A percentile compares a stretch with the other conserved stretches of the same genome.
phyloP scores from a whole-genome alignment of 1,140 invertebrate genomes.

The Drosophila sulfurigaster region DNA sequence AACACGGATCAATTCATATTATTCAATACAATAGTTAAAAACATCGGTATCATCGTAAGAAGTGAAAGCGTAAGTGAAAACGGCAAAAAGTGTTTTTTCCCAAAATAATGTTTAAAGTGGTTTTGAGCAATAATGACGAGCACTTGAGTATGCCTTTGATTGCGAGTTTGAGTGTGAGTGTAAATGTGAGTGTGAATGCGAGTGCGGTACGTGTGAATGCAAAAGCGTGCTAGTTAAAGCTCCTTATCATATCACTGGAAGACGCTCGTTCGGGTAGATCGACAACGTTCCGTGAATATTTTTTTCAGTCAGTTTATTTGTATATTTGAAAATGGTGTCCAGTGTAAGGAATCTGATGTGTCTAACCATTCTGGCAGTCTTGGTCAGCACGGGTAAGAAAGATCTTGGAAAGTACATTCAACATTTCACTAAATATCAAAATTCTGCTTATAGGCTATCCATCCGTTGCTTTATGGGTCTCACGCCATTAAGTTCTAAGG shows the following conservation, averaged over 20 bases:
- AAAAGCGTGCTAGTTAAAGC: too few species aligned
- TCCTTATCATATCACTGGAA: too few species aligned
- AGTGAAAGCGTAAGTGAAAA: slow-evolving; percentile 49
- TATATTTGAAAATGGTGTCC: too few species aligned
- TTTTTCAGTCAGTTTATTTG: too few species aligned
- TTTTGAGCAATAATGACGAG: not conserved
- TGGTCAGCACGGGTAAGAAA: too few species aligned
- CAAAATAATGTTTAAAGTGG: not conserved
- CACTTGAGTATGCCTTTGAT: not conserved
- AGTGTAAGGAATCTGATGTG: too few species aligned
- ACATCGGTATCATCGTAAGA: slow-evolving; percentile 1
- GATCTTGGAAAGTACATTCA: too few species aligned
- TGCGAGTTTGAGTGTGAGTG: not conserved
- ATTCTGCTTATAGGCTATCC: slow-evolving; percentile 56
- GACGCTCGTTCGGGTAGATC: slow-evolving; percentile 25
- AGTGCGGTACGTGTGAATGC: not conserved
- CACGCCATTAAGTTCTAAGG: slow-evolving; percentile 50
- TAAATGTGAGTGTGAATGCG: slow-evolving; percentile 16
- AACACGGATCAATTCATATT: too few species aligned
- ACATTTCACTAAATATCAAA: not conserved
- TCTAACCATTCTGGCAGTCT: too few species aligned
- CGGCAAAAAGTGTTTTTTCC: slow-evolving; percentile 21
- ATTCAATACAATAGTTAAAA: too few species aligned
- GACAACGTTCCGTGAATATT: not conserved
- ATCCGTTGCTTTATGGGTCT: slow-evolving; percentile 77